These are phyloP conservation scores for Trichonephila inaurata DNA, from an alignment of 1,140 invertebrate genomes.

Conservation along the genomic window DNA sequence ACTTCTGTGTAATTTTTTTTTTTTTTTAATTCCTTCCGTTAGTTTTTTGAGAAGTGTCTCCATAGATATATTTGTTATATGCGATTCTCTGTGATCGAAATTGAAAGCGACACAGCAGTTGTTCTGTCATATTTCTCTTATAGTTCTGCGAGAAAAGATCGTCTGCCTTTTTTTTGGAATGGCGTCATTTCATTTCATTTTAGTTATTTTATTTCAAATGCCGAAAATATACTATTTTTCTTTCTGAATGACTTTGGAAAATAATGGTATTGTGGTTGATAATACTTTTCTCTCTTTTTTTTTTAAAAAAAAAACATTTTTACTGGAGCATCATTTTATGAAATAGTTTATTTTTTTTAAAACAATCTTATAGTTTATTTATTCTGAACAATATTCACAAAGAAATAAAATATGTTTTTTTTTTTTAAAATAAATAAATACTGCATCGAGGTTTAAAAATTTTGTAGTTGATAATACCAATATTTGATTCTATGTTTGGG, in stretches of 20 bases:
- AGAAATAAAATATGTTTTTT: too few species aligned
- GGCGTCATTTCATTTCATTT: background rate
- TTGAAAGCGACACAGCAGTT: constrained; percentile 17
- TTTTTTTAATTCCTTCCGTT: background rate
- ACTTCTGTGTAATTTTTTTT: background rate
- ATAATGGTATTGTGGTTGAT: background rate
- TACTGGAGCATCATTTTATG: too few species aligned
- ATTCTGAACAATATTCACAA: too few species aligned
- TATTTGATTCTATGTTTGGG: too few species aligned
- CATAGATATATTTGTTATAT: background rate
- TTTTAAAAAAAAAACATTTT: background rate
- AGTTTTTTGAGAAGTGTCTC: background rate
- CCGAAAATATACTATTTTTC: background rate
- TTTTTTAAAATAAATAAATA: too few species aligned
- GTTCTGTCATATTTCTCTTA: background rate
- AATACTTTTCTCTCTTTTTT: background rate
- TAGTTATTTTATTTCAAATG: background rate
- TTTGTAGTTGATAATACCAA: too few species aligned
- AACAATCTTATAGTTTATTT: too few species aligned
- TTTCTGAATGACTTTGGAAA: background rate
- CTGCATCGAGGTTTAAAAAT: too few species aligned
- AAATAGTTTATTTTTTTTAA: too few species aligned
- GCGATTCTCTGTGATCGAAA: background rate
- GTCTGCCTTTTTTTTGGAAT: background rate
- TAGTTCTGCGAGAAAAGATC: background rate